Conservation (phyloP, 2,113 vertebrate genomes). For the Engraulis encrasicolus region DNA sequence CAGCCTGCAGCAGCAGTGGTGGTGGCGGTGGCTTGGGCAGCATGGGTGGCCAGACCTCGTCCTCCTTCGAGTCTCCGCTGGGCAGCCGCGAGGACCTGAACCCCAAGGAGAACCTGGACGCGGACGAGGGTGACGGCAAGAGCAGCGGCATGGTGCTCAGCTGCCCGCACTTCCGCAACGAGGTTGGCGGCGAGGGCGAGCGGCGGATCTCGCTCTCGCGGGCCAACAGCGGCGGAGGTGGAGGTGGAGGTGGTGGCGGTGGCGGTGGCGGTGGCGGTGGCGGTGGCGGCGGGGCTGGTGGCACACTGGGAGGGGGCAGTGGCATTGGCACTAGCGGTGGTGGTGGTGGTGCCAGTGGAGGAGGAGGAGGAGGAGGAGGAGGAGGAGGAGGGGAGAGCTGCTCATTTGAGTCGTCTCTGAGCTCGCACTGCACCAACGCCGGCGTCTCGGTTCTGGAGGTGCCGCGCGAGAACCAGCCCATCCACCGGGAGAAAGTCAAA, state of each 20-base stretch:
- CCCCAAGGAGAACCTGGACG: constrained; percentile 90
- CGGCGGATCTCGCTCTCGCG: constrained; percentile 89
- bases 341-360: too few relatives aligned
- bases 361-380: too few relatives aligned
- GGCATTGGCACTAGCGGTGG: too few relatives aligned
- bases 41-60: constrained; percentile 54
- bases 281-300: too few relatives aligned
- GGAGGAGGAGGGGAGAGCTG: too few relatives aligned
- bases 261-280: too few relatives aligned
- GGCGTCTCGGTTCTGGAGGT: constrained; percentile 96
- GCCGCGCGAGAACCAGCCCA: constrained; percentile 90
- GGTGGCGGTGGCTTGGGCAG: constrained; percentile 33
- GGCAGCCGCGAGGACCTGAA: constrained; percentile 95
- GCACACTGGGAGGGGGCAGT: too few relatives aligned
- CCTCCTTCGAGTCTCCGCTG: constrained; percentile 85
- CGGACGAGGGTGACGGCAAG: constrained; percentile 94
- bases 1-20: constrained; percentile 49
- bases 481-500: constrained; percentile 96
- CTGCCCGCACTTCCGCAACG: constrained; percentile 93
- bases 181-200: constrained; percentile 94
- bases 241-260: too few relatives aligned
- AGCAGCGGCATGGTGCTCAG: constrained; percentile 88
- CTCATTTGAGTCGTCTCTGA: constrained; percentile 94
- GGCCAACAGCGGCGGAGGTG: constrained; percentile 83
- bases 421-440: constrained; percentile 96